These are phyloP conservation scores for Drosophila subquinaria DNA, from an alignment of 2,888 invertebrate genomes.

Conservation along the genomic window DNA sequence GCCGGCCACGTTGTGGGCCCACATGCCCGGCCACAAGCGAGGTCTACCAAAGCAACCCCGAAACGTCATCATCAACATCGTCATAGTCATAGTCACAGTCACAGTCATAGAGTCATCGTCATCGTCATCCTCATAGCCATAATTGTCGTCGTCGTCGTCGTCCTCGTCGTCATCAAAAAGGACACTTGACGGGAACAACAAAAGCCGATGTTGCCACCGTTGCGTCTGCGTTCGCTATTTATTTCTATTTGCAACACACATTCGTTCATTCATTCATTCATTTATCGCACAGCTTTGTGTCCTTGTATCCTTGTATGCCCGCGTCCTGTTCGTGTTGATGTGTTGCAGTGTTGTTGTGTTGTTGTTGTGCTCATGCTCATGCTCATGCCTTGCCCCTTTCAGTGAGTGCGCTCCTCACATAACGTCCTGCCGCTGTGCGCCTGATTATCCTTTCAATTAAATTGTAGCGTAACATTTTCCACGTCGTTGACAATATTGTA, in stretches of 20 bases:
- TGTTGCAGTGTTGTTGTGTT: neutral
- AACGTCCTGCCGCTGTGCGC: constrained; percentile 65
- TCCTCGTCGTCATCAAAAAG: constrained; percentile 65
- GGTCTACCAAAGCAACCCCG: constrained; percentile 84
- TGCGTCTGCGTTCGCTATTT: constrained; percentile 59
- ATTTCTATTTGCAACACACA: constrained; percentile 71
- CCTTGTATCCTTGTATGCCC: constrained; percentile 10
- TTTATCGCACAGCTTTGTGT: constrained; percentile 65
- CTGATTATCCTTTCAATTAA: constrained; percentile 84
- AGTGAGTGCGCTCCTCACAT: constrained; percentile 64
- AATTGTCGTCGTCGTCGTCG: constrained; percentile 33
- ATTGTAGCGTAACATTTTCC: constrained; percentile 83
- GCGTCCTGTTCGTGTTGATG: constrained; percentile 32
- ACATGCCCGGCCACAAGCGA: constrained; percentile 83
- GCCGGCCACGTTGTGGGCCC: constrained; percentile 81
- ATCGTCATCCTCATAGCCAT: constrained; percentile 50
- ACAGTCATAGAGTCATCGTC: constrained; percentile 9
- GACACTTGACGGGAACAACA: constrained; percentile 80
- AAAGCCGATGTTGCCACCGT: constrained; percentile 72
- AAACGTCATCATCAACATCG: constrained; percentile 45
- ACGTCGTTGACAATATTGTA: constrained; percentile 70
- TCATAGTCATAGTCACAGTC: constrained; percentile 1
- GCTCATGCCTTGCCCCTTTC: constrained; percentile 25
- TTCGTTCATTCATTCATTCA: constrained; percentile 59
- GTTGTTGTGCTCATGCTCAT: neutral